Evolutionary conservation across 2,888 invertebrate genomes (phyloP).

Genomic region (Rotaria sp.): DNA sequence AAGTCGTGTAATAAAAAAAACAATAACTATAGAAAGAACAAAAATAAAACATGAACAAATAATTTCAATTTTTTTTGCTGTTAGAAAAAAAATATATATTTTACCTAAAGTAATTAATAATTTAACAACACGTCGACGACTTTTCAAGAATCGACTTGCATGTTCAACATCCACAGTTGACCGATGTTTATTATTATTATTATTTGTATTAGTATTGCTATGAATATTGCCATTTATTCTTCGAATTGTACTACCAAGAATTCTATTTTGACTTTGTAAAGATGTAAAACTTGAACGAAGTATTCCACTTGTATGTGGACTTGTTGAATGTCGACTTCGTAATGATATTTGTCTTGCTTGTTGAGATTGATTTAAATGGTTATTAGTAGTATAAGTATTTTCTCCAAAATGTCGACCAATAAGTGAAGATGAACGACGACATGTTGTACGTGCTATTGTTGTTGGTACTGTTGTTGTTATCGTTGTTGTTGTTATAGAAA

Average conservation of each 20-base stretch:
- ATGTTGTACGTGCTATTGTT: too few species aligned
- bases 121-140: conserved; percentile 39
- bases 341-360: neutral
- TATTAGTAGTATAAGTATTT: neutral
- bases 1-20: conserved; percentile 34
- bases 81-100: neutral
- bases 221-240: too few species aligned
- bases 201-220: neutral
- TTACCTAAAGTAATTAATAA: conserved; percentile 33
- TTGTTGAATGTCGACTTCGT: neutral
- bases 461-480: neutral
- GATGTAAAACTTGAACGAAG: neutral
- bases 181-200: neutral
- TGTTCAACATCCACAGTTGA: conserved; percentile 2
- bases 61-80: neutral
- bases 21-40: conserved; percentile 13
- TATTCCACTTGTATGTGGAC: neutral
- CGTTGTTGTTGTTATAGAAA: neutral
- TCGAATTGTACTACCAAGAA: neutral
- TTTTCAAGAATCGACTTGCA: conserved; percentile 26
- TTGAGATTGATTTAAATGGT: neutral
- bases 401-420: neutral
- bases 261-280: neutral
- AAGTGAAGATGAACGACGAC: conserved; percentile 19
- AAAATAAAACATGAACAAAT: neutral